Conservation (phyloP, 2,797 vertebrate species). For the Poeciliopsis infans region DNA sequence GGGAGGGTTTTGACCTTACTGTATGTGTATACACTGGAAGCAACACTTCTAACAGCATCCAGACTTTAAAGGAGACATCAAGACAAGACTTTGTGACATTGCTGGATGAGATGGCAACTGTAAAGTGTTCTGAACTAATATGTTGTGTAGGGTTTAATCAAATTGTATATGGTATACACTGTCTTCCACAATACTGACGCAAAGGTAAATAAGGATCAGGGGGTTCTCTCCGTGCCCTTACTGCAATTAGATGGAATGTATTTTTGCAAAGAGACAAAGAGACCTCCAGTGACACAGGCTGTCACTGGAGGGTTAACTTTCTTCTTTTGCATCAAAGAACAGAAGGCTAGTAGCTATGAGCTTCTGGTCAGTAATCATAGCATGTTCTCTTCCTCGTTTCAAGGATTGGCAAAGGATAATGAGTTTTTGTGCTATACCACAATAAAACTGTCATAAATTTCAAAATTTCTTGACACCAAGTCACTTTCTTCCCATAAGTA, state of each 20-base stretch:
- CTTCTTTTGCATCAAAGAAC: constrained; percentile 6
- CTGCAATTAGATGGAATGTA: constrained; percentile 29
- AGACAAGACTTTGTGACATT: not conserved
- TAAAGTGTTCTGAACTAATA: not conserved
- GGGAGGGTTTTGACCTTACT: constrained; percentile 6
- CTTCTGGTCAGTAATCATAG: not conserved
- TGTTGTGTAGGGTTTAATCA: not conserved
- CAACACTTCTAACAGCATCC: not conserved
- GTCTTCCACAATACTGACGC: not conserved
- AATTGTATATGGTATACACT: not conserved
- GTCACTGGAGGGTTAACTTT: constrained; percentile 7
- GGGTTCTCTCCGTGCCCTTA: constrained; percentile 40
- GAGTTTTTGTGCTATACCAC: not conserved
- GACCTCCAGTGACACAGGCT: not conserved
- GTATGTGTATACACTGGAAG: not conserved
- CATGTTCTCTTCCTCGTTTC: not conserved
- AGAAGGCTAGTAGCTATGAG: not conserved
- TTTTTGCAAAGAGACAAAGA: constrained; percentile 15
- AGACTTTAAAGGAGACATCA: not conserved
- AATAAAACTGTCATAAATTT: not conserved
- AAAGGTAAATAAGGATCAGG: constrained; percentile 25
- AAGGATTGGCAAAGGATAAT: not conserved
- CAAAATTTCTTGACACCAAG: not conserved
- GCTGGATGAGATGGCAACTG: not conserved
- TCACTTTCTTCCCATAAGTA: not conserved